Base-by-base conservation (phyloP, 2,888 invertebrate species). In the Galerucella pusilla region DNA sequence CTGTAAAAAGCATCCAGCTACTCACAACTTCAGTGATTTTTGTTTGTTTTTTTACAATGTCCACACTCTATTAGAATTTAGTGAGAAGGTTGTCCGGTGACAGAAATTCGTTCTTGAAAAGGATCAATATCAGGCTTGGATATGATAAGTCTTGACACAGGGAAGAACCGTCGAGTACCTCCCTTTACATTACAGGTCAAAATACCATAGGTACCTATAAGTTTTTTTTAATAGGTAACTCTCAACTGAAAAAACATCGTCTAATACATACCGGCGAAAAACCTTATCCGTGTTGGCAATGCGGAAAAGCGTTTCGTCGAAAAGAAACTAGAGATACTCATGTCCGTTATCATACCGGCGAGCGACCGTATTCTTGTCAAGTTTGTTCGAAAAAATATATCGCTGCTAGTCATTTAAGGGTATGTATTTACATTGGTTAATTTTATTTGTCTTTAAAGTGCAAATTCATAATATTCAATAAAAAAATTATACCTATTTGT, bases 311-410 rank as follows among this genome's bases (percentile, higher is more conserved):
- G 10, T 88, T 87, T 79, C 77, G 87, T 49, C 83, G 86, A 75
- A 88, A 87, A 82, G 87, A 88, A 78, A 87, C 87, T 0, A 81
- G 87, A 68, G 87, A 88, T 77, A 87, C 87, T 5, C 88, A 88
- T 76, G 82, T 86, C 5, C 80, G 88, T 10, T 87, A 87, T 73
- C 88, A 88, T 69, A 87, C 87, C 2, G 86, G 86, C 0, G 87
- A 87, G 77, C 79, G 87, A 64, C 87, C 87, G 0, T 87, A 84
- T 75, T 81, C 82, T 11, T 88, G 88, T 78, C 81, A 81, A 42
- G 78, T 87, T 54, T 88, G 88, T 77, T 83, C 86, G 6, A 87
- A 87, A 76, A 85, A 85, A 76, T 88, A 87, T 75, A 86, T 87
- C 14, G 86, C 87, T 1, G 85, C 86, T 9, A 87, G 85, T 73